A percentile compares a stretch with the other conserved stretches of the same genome.
Conservation (phyloP, 2,797 vertebrate species). For the Thaleichthys pacificus region DNA sequence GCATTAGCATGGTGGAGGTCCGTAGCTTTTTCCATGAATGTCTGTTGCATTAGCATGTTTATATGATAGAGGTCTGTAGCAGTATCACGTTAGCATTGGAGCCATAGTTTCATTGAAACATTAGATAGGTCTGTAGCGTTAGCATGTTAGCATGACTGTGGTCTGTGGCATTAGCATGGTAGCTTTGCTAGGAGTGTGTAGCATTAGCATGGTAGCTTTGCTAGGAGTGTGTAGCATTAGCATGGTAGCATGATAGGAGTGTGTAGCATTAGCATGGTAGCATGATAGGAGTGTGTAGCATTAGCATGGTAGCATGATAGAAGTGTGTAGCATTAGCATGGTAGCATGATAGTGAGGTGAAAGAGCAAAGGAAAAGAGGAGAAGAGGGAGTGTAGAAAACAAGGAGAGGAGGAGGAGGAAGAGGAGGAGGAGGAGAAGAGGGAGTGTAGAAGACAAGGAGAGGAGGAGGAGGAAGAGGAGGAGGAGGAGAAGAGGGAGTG, state of each 20-base stretch:
- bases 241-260: neutral
- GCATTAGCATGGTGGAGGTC: neutral
- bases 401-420: slow-evolving; percentile 25
- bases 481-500: slow-evolving; percentile 1
- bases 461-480: no score
- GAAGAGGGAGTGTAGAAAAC: no score
- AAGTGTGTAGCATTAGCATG: neutral
- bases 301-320: no score
- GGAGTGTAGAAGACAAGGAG: slow-evolving; percentile 18
- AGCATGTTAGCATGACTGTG: neutral
- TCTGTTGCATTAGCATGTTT: no score
- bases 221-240: neutral
- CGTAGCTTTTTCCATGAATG: no score
- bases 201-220: neutral
- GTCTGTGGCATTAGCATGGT: neutral
- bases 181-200: neutral
- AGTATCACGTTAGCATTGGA: neutral
- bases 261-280: no score
- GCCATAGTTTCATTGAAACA: neutral
- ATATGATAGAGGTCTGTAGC: neutral
- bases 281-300: no score
- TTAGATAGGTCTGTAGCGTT: no score
- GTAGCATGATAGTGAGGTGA: no score
- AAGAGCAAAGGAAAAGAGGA: no score
- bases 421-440: slow-evolving; percentile 46